Percentiles rank a stretch among this genome's conserved stretches.
These are phyloP conservation scores for Rhizoglyphus robini DNA, from an alignment of 1,140 invertebrate species.

Conservation along the genomic window DNA sequence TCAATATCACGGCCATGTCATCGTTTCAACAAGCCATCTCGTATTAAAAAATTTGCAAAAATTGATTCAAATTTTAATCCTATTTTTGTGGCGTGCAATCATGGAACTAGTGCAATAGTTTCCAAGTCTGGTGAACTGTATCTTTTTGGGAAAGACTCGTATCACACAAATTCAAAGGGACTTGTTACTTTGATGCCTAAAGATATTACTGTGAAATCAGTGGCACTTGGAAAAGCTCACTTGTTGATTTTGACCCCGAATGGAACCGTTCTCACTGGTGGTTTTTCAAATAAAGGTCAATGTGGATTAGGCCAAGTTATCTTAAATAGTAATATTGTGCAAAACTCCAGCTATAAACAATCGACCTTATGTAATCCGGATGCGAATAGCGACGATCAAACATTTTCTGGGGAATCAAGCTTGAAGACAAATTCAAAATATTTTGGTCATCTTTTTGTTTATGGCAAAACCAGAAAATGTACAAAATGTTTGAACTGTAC, in stretches of 20 bases:
- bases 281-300: constrained; percentile 94
- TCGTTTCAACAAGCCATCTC: constrained; percentile 70
- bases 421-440: not conserved
- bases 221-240: constrained; percentile 89
- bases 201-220: constrained; percentile 53
- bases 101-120: constrained; percentile 80
- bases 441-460: constrained; percentile 1
- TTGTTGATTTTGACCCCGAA: constrained; percentile 70
- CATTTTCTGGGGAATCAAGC: not conserved
- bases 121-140: constrained; percentile 71
- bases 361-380: too few relatives aligned
- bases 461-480: not conserved
- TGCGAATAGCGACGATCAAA: too few relatives aligned
- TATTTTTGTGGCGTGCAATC: constrained; percentile 72
- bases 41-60: constrained; percentile 58
- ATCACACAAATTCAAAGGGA: constrained; percentile 63
- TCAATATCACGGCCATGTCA: constrained; percentile 42
- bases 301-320: constrained; percentile 68
- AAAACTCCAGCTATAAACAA: too few relatives aligned
- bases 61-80: constrained; percentile 38
- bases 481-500: constrained; percentile 4
- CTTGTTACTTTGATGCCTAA: constrained; percentile 50
- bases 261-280: constrained; percentile 85
- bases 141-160: constrained; percentile 89
- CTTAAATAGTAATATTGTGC: not conserved